Evolutionary conservation across 2,797 vertebrate genomes (phyloP), one percentile per base, ranked within the genome.

Genomic region (Myripristis jacobus): DNA sequence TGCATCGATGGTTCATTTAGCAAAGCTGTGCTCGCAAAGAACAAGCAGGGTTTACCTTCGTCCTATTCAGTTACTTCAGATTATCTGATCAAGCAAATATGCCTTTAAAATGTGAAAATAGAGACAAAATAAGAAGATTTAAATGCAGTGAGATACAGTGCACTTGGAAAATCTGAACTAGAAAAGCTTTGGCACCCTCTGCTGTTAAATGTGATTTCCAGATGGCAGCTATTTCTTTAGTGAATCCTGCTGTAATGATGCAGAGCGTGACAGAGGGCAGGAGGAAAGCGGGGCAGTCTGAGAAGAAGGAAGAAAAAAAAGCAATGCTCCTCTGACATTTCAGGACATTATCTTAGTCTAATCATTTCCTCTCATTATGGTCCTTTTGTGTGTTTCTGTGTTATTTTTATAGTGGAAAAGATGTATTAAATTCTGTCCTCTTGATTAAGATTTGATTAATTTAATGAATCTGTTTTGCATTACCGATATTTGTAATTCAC

Each of bases 181-280:
- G 89, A 91, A 94, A 93, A 94, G 92, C 94, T 95, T 95, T 94
- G 93, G 94, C 94, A 93, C 94, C 94, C 94, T 95, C 94, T 95
- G 94, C 92, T 95, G 94, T 95, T 94, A 87, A 83, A 80, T 81
- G 87, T 44, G 75, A 78, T 88, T 84, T 91, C 88, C 75, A 87
- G 87, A 88, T 90, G 86, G 87, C 79, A 87, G 74, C 62, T 82
- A 84, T 84, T 64, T 22, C 47, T 2, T 80, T 86, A 74, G 83
- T 87, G 68, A 87, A 85, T 75, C 34, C 83, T 79, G 81, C 81
- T 81, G 74, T 80, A 71, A 72, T 79, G 77, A 76, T 75, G 70
- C 79, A 74, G 77, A 34, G 73, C 75, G 60, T 71, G 73, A 81
- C 63, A 78, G 81, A 84, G 77, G 73, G 67, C 83, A 80, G 74